Percentiles rank a stretch among this genome's conserved stretches.
Evolutionary conservation across 2,888 invertebrate species (phyloP).

Genomic region (Melanargia galathea): DNA sequence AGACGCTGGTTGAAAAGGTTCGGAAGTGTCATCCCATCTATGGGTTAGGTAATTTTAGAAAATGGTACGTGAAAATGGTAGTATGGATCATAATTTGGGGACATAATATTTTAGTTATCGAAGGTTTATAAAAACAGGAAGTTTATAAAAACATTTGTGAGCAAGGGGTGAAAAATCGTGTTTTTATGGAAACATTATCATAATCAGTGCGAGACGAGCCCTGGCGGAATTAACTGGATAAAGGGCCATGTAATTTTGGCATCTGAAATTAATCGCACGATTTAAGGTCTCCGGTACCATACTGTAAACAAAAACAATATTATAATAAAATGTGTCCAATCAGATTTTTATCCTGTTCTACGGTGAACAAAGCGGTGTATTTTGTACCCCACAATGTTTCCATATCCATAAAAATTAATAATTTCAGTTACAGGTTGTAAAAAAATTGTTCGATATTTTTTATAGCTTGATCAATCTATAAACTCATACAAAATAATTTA

Average conservation of each 20-base stretch:
- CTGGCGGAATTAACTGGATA: background rate
- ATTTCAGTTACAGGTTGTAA: background rate
- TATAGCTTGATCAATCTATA: no score
- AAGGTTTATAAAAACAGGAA: no score
- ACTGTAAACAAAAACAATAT: background rate
- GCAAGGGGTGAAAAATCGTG: background rate
- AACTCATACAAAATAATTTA: no score
- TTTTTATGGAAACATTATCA: background rate
- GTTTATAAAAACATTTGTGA: no score
- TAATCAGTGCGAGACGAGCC: background rate
- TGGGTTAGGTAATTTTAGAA: slow-evolving; percentile 2
- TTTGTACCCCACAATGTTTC: background rate
- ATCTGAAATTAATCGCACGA: background rate
- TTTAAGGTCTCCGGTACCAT: background rate
- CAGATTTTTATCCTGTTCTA: background rate
- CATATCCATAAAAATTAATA: background rate
- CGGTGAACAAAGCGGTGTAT: background rate
- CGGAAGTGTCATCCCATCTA: slow-evolving; percentile 14
- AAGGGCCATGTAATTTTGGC: background rate
- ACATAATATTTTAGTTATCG: no score
- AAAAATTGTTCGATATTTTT: no score
- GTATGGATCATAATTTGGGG: no score
- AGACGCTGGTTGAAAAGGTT: slow-evolving; percentile 28
- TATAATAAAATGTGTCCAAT: background rate
- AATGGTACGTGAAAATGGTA: background rate